phyloP scores from a whole-genome alignment of 2,888 invertebrate genomes.

The Thecocarcelia acutangulata region DNA sequence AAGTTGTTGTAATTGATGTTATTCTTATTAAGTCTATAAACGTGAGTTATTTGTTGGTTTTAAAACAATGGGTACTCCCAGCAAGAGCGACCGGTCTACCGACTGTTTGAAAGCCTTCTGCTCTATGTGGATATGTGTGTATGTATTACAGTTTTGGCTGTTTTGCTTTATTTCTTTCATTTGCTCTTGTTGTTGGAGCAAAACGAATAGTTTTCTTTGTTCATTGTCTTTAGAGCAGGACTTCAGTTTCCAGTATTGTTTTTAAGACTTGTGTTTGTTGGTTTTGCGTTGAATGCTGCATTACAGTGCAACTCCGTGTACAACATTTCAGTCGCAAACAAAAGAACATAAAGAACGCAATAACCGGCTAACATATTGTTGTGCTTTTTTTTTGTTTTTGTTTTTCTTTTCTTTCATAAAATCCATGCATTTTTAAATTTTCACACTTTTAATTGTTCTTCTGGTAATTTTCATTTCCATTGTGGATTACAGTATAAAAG shows the following conservation, averaged over 20 bases:
- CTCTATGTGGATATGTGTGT: constrained; percentile 4
- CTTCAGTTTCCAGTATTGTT: neutral
- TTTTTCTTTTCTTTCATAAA: neutral
- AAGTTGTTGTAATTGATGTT: constrained; percentile 37
- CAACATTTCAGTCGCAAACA: no score
- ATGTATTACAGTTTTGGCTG: neutral
- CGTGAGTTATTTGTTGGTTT: constrained; percentile 39
- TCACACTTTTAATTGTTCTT: constrained; percentile 63
- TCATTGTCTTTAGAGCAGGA: constrained; percentile 9
- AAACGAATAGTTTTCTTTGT: neutral
- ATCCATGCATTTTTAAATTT: neutral
- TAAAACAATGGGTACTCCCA: constrained; percentile 39
- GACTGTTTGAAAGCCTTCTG: constrained; percentile 49
- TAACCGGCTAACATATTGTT: neutral
- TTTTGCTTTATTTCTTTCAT: constrained; percentile 7
- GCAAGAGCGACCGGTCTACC: constrained; percentile 22
- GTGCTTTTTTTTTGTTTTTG: neutral
- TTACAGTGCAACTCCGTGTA: neutral
- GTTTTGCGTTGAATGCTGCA: constrained; percentile 36
- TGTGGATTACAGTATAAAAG: constrained; percentile 35
- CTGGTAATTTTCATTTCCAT: constrained; percentile 56
- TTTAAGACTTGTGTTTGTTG: constrained; percentile 28
- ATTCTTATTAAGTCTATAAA: constrained; percentile 1
- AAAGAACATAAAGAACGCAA: neutral
- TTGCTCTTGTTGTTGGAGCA: neutral